These are phyloP conservation scores for Chalcis sispes DNA, from an alignment of 2,888 invertebrate species.

Conservation along the genomic window DNA sequence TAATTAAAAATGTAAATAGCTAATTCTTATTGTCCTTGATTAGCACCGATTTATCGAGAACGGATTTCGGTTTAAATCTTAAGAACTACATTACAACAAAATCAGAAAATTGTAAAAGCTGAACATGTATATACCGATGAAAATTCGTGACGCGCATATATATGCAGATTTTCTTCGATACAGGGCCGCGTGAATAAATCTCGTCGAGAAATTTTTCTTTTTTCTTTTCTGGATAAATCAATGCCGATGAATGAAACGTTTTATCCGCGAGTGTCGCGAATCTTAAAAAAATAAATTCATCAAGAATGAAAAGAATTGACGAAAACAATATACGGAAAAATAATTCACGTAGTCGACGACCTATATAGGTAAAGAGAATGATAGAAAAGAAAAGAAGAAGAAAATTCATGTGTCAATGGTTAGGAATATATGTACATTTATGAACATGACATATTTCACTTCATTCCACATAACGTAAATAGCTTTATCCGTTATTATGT, in stretches of 20 bases:
- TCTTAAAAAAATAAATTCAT: no score
- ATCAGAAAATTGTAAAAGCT: not conserved
- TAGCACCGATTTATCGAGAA: slow-evolving; percentile 9
- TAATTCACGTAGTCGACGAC: no score
- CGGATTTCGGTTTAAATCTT: not conserved
- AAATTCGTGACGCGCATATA: not conserved
- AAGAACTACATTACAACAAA: not conserved
- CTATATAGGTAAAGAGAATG: no score
- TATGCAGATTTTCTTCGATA: slow-evolving; percentile 13
- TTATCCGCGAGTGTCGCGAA: no score
- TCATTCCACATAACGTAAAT: slow-evolving; percentile 46
- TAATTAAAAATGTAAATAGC: no score
- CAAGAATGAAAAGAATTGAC: not conserved
- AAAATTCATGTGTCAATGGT: not conserved
- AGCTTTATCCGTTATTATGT: slow-evolving; percentile 39
- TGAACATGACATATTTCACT: slow-evolving; percentile 47
- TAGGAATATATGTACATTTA: slow-evolving; percentile 9
- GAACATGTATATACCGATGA: slow-evolving; percentile 2
- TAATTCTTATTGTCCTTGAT: slow-evolving; percentile 30
- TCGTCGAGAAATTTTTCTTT: not conserved
- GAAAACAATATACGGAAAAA: no score
- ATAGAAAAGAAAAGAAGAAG: not conserved
- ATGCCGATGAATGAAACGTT: no score
- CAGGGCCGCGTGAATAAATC: slow-evolving; percentile 32
- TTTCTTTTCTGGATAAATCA: not conserved